phyloP scores from a whole-genome alignment of 2,113 vertebrate species.

The Sinocyclocheilus anophthalmus region DNA sequence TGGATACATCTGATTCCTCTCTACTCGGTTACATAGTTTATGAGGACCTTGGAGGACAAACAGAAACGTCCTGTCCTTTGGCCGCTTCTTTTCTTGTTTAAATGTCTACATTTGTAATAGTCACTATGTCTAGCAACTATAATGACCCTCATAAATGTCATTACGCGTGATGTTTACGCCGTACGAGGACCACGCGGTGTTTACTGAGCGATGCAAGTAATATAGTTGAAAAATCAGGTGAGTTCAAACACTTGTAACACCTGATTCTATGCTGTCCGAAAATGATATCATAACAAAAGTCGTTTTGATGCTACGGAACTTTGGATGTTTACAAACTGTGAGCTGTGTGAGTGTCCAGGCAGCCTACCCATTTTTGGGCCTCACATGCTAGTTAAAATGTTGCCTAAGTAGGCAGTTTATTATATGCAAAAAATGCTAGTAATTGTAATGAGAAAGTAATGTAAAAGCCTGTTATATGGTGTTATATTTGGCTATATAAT shows the following conservation, averaged over 20 bases:
- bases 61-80: neutral
- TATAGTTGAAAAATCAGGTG: neutral
- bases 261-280: neutral
- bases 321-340: neutral
- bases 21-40: neutral
- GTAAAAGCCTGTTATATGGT: neutral
- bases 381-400: neutral
- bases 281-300: neutral
- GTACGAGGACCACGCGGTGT: neutral
- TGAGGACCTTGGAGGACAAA: neutral
- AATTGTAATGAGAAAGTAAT: neutral
- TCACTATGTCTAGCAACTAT: too few relatives aligned
- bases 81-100: neutral
- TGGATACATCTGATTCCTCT: conserved; percentile 58
- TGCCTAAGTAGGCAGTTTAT: neutral
- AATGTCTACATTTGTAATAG: neutral
- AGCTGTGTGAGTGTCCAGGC: too few relatives aligned
- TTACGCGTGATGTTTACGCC: neutral
- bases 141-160: neutral
- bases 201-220: neutral
- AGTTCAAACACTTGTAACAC: neutral
- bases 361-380: neutral
- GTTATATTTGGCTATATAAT: neutral
- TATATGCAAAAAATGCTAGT: neutral
- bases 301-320: neutral